Base-by-base conservation (phyloP, 2,113 vertebrate genomes). In the Hippocampus mohnikei region DNA sequence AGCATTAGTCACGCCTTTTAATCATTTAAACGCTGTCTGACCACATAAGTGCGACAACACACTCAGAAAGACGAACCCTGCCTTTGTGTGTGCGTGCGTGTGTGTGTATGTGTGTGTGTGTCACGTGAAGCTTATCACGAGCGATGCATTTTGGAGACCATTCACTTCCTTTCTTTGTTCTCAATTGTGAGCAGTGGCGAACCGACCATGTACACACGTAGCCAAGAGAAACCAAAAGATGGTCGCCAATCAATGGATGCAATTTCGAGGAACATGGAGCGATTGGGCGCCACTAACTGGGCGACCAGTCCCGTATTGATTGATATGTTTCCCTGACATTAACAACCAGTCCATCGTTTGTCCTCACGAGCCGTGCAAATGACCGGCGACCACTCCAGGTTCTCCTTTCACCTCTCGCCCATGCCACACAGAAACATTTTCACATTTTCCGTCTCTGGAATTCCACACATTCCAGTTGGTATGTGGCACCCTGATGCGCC, bases 1-100 rank as follows among this genome's bases (percentile, higher is more conserved):
- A 86, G 79, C 86, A 84, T 88, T 87, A 87, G 84, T 81, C 84
- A 77, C 77, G 81, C 63, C 71, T 88, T 88, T 90, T 71, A 87
- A 90, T 88, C 84, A 85, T 90, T 88, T 69, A 89, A 73, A 21
- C 68, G 56, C 50, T 5, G 74, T 80, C 85, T 84, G 83, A 85
- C 84, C 78, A 83, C 84, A 79, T 81, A 79, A 82, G 81, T 33
- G 81, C 64, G 76, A 68, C 80, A 71, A 80, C 82, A 75, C 70
- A n/a, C 74, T 71, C 66, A 61, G 85, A 82, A 81, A 87, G 25
- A 67, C 60, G 68, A 87, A 58, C 67, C 77, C 3, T 1, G 29
- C 42, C 53, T 74, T 44, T 84, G 75, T 81, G 66, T 72, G 64
- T 44, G 66, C 56, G 72, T 48, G 65, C n/a, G n/a, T n/a, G n/a